These are phyloP conservation scores for Calameuta filiformis DNA, from an alignment of 2,888 invertebrate genomes.

Conservation along the genomic window DNA sequence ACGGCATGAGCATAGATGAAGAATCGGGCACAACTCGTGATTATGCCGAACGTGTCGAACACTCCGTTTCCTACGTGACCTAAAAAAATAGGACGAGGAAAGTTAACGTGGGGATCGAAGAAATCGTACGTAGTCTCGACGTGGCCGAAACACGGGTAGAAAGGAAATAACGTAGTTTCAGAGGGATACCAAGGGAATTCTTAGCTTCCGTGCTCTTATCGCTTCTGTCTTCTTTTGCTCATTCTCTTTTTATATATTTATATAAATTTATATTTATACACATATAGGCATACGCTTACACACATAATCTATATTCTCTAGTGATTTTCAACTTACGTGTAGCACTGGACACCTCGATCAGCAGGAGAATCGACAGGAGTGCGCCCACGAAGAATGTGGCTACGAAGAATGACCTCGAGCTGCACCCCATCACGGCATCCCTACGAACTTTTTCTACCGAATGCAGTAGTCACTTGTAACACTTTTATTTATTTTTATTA, in stretches of 20 bases:
- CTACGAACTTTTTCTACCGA: slow-evolving; percentile 26
- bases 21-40: not conserved
- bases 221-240: not conserved
- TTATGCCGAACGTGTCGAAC: not conserved
- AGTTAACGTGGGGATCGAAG: not conserved
- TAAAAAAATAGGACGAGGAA: not conserved
- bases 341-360: slow-evolving; percentile 47
- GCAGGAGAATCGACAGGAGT: slow-evolving; percentile 45
- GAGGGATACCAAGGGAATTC: not conserved
- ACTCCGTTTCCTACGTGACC: not conserved
- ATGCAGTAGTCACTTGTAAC: slow-evolving; percentile 18
- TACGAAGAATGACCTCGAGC: slow-evolving; percentile 52
- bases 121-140: not conserved
- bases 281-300: not conserved
- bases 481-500: not conserved
- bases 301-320: not conserved
- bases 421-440: slow-evolving; percentile 61
- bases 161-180: not conserved
- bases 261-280: not conserved
- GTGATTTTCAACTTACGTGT: slow-evolving; percentile 46
- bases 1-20: not conserved
- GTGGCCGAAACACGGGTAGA: not conserved
- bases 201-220: not conserved
- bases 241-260: not conserved
- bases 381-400: slow-evolving; percentile 52